Percentiles rank a stretch among this genome's conserved stretches.
Conservation (phyloP, 2,797 vertebrate species). For the Lophius americanus region DNA sequence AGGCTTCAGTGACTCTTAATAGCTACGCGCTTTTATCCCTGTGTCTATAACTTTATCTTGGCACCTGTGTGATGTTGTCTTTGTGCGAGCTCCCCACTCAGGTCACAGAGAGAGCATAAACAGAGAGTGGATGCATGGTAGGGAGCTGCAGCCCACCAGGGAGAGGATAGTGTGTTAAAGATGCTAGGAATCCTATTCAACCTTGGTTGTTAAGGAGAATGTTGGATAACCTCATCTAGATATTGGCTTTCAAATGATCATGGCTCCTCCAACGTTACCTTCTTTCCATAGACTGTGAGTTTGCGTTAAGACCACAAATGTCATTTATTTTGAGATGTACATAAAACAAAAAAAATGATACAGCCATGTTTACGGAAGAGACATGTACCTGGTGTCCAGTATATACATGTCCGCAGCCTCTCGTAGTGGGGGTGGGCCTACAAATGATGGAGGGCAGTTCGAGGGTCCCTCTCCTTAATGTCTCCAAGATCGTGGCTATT, state of each 20-base stretch:
- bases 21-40: slow-evolving; percentile 50
- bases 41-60: slow-evolving; percentile 62
- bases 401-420: no score
- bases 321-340: no score
- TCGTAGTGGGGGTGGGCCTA: no score
- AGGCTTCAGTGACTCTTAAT: slow-evolving; percentile 40
- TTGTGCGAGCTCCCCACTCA: slow-evolving; percentile 49
- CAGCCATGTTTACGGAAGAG: no score
- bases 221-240: neutral
- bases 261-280: neutral
- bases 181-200: slow-evolving; percentile 1
- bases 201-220: neutral
- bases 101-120: slow-evolving; percentile 32
- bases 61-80: slow-evolving; percentile 51
- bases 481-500: no score
- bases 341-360: no score
- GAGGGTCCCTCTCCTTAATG: no score
- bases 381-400: no score
- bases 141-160: slow-evolving; percentile 22
- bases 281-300: neutral
- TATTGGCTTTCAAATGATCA: neutral
- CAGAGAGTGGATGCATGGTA: slow-evolving; percentile 28
- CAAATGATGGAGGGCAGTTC: no score
- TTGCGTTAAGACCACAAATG: no score
- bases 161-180: slow-evolving; percentile 11